A percentile compares a stretch with the other conserved stretches of the same genome.
Evolutionary conservation across 1,140 invertebrate species (phyloP).

Genomic region (Scaptomyza hsui): DNA sequence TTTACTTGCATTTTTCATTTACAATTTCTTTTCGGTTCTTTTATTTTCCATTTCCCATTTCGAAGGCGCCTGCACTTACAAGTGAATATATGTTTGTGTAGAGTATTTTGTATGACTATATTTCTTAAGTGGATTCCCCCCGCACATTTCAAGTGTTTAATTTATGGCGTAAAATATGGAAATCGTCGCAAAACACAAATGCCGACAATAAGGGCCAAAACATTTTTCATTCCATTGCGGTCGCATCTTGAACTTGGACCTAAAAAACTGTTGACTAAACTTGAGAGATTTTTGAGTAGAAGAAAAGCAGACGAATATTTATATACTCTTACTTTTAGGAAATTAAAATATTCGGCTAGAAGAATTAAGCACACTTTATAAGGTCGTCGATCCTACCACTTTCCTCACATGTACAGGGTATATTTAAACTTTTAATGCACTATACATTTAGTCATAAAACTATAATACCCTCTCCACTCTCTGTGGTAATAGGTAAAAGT

Average conservation of each 20-base stretch:
- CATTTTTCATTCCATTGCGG: conserved; percentile 57
- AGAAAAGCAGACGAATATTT: no score
- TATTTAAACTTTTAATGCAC: no score
- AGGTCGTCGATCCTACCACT: no score
- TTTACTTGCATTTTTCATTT: conserved; percentile 31
- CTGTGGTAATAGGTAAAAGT: not conserved
- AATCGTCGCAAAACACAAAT: conserved; percentile 68
- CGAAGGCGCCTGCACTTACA: conserved; percentile 5
- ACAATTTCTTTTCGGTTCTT: conserved; percentile 7
- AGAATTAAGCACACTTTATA: no score
- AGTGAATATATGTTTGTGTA: conserved; percentile 12
- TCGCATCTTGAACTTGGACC: conserved; percentile 59
- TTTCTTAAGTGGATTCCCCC: conserved; percentile 53
- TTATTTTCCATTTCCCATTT: conserved; percentile 1
- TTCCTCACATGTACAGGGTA: no score
- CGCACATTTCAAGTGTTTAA: conserved; percentile 63
- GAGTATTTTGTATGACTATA: conserved; percentile 7
- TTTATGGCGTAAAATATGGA: conserved; percentile 79
- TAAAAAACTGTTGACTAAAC: conserved; percentile 1
- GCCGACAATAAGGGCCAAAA: conserved; percentile 70
- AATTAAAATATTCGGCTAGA: no score
- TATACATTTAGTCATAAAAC: no score
- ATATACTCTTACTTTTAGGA: not conserved
- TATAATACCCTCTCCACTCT: no score
- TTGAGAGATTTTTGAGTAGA: not conserved